These are phyloP conservation scores for Limosa lapponica DNA, from an alignment of 2,797 vertebrate genomes.

Conservation along the genomic window DNA sequence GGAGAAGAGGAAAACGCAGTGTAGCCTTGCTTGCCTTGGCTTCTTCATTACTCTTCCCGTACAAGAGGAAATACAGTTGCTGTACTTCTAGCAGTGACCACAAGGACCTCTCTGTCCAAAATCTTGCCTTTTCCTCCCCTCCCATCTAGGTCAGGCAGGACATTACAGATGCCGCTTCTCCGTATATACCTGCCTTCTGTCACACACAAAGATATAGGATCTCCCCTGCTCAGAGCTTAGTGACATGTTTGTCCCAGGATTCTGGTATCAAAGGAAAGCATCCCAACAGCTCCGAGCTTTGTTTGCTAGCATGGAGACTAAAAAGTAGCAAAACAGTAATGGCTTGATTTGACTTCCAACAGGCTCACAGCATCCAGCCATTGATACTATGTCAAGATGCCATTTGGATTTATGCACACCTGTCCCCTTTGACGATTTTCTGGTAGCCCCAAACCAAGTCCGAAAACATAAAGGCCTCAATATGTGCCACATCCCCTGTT, in stretches of 20 bases:
- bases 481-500: not conserved
- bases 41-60: not conserved
- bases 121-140: not conserved
- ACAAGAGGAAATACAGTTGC: not conserved
- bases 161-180: not conserved
- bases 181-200: not conserved
- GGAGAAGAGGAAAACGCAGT: not conserved
- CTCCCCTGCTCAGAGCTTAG: not conserved
- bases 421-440: not conserved
- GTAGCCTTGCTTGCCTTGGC: not conserved
- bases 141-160: not conserved
- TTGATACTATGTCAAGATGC: not conserved
- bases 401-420: not conserved
- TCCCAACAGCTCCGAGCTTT: not conserved
- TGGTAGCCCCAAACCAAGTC: not conserved
- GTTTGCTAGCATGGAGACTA: not conserved
- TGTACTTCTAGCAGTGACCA: not conserved
- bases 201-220: not conserved
- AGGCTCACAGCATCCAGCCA: not conserved
- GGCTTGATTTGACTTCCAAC: not conserved
- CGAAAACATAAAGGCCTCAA: not conserved
- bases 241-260: not conserved
- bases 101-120: not conserved
- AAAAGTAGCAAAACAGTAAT: not conserved
- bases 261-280: not conserved